Evolutionary conservation across 2,797 vertebrate species (phyloP).

Genomic region (Muraenolepis orangiensis): DNA sequence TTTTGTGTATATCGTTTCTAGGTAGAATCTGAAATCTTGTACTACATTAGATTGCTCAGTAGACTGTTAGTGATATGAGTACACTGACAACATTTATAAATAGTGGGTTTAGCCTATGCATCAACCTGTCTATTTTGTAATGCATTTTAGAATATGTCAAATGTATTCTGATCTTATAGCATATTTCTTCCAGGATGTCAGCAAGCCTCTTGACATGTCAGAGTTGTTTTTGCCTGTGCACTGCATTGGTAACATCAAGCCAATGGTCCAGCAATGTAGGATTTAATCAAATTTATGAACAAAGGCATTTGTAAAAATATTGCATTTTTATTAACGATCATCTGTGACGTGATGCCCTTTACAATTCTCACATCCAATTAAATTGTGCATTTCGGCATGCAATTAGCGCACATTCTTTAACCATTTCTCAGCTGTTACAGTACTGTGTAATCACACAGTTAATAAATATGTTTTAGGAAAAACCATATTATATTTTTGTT

Average conservation of each 20-base stretch:
- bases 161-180: background rate
- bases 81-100: slow-evolving; percentile 30
- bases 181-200: background rate
- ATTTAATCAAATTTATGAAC: background rate
- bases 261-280: background rate
- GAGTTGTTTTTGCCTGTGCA: background rate
- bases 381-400: background rate
- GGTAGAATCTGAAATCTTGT: slow-evolving; percentile 9
- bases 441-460: slow-evolving; percentile 15
- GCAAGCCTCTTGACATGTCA: background rate
- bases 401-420: background rate
- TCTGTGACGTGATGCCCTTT: background rate
- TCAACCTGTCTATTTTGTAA: slow-evolving; percentile 40
- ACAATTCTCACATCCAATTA: background rate
- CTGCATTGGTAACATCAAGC: background rate
- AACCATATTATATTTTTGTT: background rate
- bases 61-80: slow-evolving; percentile 35
- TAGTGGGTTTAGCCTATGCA: slow-evolving; percentile 16
- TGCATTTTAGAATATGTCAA: slow-evolving; percentile 33
- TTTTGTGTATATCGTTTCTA: slow-evolving; percentile 31
- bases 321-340: background rate
- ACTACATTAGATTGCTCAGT: slow-evolving; percentile 7
- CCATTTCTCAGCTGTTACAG: slow-evolving; percentile 17
- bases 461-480: background rate
- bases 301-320: background rate